These are phyloP conservation scores for Hypsibius dujardini DNA, from an alignment of 1,140 invertebrate species.

Conservation along the genomic window DNA sequence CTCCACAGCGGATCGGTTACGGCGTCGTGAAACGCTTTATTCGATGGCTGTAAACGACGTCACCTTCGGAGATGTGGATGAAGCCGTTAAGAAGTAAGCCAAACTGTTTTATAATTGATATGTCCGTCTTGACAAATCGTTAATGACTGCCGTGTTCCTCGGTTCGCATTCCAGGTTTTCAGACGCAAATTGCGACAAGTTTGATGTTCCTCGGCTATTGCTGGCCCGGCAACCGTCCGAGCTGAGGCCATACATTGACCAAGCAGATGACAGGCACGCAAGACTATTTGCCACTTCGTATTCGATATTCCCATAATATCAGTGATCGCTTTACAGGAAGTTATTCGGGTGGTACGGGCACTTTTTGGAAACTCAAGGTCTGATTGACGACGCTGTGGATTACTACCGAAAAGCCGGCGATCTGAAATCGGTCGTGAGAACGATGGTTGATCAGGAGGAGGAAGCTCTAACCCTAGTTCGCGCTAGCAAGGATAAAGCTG, in stretches of 20 bases:
- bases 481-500: background rate
- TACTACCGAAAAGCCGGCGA: constrained; percentile 6
- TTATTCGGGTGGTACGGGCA: constrained; percentile 5
- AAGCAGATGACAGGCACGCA: background rate
- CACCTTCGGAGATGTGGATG: background rate
- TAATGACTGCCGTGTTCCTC: too few species aligned
- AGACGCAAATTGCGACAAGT: background rate
- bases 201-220: constrained; percentile 2
- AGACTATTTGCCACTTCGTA: background rate
- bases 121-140: too few species aligned
- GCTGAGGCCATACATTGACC: background rate
- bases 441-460: background rate
- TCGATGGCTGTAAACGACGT: background rate
- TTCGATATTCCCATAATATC: background rate
- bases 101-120: background rate
- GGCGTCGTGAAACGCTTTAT: background rate
- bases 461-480: background rate
- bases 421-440: background rate
- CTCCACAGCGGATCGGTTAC: background rate
- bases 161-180: background rate
- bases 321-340: background rate
- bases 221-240: background rate
- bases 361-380: background rate
- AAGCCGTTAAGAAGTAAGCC: background rate
- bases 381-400: background rate